Conservation (phyloP, 2,113 vertebrate genomes). For the Arothron firmamentum region DNA sequence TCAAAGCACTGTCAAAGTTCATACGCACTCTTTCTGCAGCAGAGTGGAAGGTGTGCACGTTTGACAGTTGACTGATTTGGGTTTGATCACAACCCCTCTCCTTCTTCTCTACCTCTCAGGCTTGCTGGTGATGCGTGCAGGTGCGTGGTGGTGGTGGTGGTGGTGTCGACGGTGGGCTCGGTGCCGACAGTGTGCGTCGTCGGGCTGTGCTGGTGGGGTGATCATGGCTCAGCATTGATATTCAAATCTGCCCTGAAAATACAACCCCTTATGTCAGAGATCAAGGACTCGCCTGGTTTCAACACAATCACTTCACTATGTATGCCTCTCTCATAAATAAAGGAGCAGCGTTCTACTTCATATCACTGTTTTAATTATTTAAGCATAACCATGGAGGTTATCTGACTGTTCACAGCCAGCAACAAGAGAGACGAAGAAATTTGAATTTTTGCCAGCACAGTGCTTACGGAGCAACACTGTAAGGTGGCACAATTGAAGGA, state of each 20-base stretch:
- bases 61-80: conserved; percentile 40
- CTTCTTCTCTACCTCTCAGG: conserved; percentile 23
- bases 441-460: conserved; percentile 61
- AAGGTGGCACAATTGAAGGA: conserved; percentile 58
- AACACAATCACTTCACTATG: conserved; percentile 69
- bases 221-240: conserved; percentile 69
- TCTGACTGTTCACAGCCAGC: conserved; percentile 60
- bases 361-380: conserved; percentile 73
- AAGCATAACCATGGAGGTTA: conserved; percentile 66
- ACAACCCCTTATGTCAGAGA: conserved; percentile 72
- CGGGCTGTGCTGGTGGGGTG: conserved; percentile 47
- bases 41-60: conserved; percentile 4
- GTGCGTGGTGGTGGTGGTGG: not conserved
- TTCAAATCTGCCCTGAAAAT: conserved; percentile 71
- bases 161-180: conserved; percentile 8
- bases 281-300: conserved; percentile 72
- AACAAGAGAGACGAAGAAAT: conserved; percentile 44
- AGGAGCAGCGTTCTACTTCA: conserved; percentile 66
- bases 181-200: conserved; percentile 29
- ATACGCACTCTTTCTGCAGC: not conserved
- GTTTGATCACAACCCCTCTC: conserved; percentile 42
- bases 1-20: conserved; percentile 9
- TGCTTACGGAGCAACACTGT: conserved; percentile 49
- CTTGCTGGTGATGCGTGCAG: conserved; percentile 15
- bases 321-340: conserved; percentile 70